Base-by-base conservation (phyloP, 2,888 invertebrate species). In the Strigamia crassipes region DNA sequence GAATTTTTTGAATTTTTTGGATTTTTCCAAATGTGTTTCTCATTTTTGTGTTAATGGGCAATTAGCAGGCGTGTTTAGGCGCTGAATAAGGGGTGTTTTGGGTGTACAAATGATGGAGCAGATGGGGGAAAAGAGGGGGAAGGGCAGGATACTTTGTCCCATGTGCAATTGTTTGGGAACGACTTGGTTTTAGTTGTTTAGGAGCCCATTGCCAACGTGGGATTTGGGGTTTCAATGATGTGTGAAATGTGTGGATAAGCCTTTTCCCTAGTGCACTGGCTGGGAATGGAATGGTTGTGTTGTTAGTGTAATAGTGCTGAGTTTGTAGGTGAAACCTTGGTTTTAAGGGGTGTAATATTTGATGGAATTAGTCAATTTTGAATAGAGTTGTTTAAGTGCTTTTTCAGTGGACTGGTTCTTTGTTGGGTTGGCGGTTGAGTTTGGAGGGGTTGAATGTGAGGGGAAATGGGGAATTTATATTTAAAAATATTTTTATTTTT, bases 171-270 rank as follows among this genome's bases (percentile, higher is more conserved):
- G 21, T 27, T 23, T 6, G 21, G 66, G 31, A 66, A 66, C 66
- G 66, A 66, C 66, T 66, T 66, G 23, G 23, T 66, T 66, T 66
- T 66, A 66, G 23, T 66, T 66, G 66, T 66, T 66, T 66, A 66
- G 66, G 1, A 66, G 23, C 27, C 66, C 66, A 66, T 66, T 66
- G 66, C 66, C 66, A 66, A 27, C 8, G 66, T 66, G 66, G 66
- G 66, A 66, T 66, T 66, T 27, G 66, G 66, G 27, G 12, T 27
- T 66, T 66, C 66, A 66, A 66, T 66, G 66, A 66, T 66, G 66
- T 66, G 66, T 66, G 66, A 66, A 66, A 66, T 66, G 66, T 23
- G 6, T 8, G 66, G 23, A 66, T 31, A 66, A 66, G 66, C 66
- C 66, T 66, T 66, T 66, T 8, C 66, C 66, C 31, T 23, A 66